These are phyloP conservation scores for Stictonetta naevosa DNA, from an alignment of 2,113 vertebrate genomes.

Conservation along the genomic window DNA sequence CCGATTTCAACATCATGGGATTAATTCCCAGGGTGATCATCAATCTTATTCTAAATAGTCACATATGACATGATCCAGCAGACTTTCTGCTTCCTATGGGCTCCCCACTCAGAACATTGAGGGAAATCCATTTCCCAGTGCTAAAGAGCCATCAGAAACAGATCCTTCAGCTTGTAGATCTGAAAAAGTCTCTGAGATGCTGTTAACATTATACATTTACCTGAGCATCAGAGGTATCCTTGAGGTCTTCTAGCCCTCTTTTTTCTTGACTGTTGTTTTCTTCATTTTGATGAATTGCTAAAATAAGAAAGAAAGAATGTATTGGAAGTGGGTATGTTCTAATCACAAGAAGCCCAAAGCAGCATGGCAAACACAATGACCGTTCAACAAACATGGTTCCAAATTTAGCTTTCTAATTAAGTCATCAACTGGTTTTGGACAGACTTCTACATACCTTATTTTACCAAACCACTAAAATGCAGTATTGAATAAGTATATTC, in stretches of 20 bases:
- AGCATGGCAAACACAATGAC: background rate
- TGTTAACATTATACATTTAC: slow-evolving; percentile 58
- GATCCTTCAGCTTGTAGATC: background rate
- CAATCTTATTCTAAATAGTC: slow-evolving; percentile 42
- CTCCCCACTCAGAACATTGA: background rate
- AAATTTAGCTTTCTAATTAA: background rate
- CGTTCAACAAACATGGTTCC: background rate
- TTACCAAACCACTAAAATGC: background rate
- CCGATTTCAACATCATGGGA: slow-evolving; percentile 14
- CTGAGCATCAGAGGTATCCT: slow-evolving; percentile 59
- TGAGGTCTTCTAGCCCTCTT: slow-evolving; percentile 53
- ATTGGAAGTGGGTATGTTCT: background rate
- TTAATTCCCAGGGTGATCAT: slow-evolving; percentile 36
- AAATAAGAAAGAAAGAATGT: slow-evolving; percentile 20
- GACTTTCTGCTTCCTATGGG: background rate
- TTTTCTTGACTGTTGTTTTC: slow-evolving; percentile 56
- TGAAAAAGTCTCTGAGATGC: background rate
- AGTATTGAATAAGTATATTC: background rate
- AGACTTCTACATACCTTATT: background rate
- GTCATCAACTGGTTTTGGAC: background rate
- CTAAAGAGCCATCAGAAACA: background rate
- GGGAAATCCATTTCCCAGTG: background rate
- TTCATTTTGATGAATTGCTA: slow-evolving; percentile 75
- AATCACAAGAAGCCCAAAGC: background rate
- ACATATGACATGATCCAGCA: slow-evolving; percentile 9